These are phyloP conservation scores for Cryptotermes secundus DNA, from an alignment of 1,140 invertebrate genomes.

Conservation along the genomic window DNA sequence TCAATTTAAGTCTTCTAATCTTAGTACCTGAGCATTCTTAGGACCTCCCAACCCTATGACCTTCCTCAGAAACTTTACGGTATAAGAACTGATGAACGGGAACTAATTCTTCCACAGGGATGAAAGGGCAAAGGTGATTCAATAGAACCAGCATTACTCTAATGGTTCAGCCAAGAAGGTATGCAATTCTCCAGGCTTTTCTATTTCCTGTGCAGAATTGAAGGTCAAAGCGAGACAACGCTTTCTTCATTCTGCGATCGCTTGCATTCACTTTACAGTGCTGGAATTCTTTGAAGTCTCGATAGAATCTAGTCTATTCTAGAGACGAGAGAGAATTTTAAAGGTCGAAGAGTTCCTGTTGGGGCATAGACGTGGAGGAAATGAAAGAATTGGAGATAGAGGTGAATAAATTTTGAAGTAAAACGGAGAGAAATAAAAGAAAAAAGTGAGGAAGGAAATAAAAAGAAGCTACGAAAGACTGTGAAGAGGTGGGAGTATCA, in stretches of 20 bases:
- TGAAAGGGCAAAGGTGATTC: too few species aligned
- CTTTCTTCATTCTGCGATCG: background rate
- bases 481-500: too few species aligned
- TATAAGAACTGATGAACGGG: too few species aligned
- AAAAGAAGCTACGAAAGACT: background rate
- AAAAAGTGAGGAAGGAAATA: background rate
- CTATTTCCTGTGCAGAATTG: background rate
- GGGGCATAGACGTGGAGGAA: background rate
- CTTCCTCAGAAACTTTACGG: too few species aligned
- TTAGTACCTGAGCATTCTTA: too few species aligned
- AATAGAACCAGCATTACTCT: too few species aligned
- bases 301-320: background rate
- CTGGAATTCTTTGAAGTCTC: background rate
- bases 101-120: too few species aligned
- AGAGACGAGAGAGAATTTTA: background rate
- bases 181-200: background rate
- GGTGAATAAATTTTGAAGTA: background rate
- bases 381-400: background rate
- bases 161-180: background rate
- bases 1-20: too few species aligned
- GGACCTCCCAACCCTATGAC: too few species aligned
- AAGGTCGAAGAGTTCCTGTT: background rate
- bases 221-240: background rate
- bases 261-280: background rate
- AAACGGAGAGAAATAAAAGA: background rate